Evolutionary conservation across 2,888 invertebrate species (phyloP), one percentile per base, ranked within the genome.

Genomic region (Plagodis dolabraria): DNA sequence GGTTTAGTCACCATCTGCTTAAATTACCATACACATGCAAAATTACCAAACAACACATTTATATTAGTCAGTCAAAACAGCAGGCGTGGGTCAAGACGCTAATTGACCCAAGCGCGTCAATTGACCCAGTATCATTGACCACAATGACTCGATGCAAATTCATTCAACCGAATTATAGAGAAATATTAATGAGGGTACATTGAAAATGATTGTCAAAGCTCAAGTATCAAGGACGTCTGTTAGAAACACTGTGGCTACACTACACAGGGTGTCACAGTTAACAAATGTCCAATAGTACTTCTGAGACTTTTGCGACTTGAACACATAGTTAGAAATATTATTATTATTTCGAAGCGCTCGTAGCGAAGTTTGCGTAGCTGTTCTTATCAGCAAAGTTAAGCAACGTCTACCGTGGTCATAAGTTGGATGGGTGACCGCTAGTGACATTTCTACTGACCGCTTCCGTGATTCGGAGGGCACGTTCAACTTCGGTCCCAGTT

Each of bases 111-210:
- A 47, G 57, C 53, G 42, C 33, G 35, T 35, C 57, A 71, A 63
- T 70, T 71, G 71, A 70, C 68, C 53, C 46, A 35, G 47, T 53
- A 57, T 46, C 65, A 52, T 67, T 64, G 66, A 71, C 68, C 71
- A 61, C 61, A 22, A 7, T 60, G 56, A 56, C 56, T 56, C 54
- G 59, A 58, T 60, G 60, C 70, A 69, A 68, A 67, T 61, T 58
- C 57, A 60, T 56, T 34, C 71, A 72, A 72, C 62, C 64, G 59
- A 72, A 75, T 74, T 74, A 75, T 47, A 40, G 44, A 49, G 7
- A 22, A 33, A 10, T 10, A 34, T 34, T 47, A 45, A 55, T 42
- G 50, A 61, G 48, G 48, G 61, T 61, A 71, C 45, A 75, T 72
- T 72, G 70, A 54, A 46, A 67, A 53, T 69, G 62, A 73, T 67